phyloP scores from a whole-genome alignment of 2,797 vertebrate genomes.

The Centropyge bicolor region DNA sequence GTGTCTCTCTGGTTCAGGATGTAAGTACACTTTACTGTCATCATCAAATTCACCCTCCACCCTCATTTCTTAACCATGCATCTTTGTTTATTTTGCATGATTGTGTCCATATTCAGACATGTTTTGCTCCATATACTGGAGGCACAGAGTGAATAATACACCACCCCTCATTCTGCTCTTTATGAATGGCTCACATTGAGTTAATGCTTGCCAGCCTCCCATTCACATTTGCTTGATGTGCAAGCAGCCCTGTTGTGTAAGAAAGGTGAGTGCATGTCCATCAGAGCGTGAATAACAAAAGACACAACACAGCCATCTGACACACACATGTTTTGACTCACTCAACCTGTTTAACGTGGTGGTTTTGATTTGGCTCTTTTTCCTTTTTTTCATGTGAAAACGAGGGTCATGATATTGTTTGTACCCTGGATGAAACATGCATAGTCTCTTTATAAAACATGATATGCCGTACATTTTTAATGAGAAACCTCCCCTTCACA shows the following conservation, averaged over 20 bases:
- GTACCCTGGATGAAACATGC: slow-evolving; percentile 14
- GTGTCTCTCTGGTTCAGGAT: slow-evolving; percentile 87
- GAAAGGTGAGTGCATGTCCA: slow-evolving; percentile 61
- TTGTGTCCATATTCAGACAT: background rate
- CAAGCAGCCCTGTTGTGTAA: slow-evolving; percentile 61
- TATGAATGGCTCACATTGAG: slow-evolving; percentile 58
- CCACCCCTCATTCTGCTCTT: slow-evolving; percentile 43
- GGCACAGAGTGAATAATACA: slow-evolving; percentile 10
- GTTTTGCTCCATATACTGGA: background rate
- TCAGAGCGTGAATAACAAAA: slow-evolving; percentile 49
- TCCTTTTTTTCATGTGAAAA: background rate
- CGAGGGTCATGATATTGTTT: slow-evolving; percentile 41
- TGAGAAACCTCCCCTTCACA: background rate
- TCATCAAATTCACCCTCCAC: background rate
- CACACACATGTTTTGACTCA: background rate
- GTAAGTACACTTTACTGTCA: slow-evolving; percentile 79
- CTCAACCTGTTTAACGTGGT: background rate
- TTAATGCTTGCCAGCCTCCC: slow-evolving; percentile 7
- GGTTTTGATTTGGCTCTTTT: background rate
- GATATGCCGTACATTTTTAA: slow-evolving; percentile 6
- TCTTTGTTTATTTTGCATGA: background rate
- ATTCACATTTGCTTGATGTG: slow-evolving; percentile 46
- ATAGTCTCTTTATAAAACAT: background rate
- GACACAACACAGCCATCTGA: slow-evolving; percentile 1
- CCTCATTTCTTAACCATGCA: too few relatives aligned